Percentiles rank a stretch among this genome's conserved stretches.
phyloP scores from a whole-genome alignment of 2,113 vertebrate genomes.

The Sula dactylatra region DNA sequence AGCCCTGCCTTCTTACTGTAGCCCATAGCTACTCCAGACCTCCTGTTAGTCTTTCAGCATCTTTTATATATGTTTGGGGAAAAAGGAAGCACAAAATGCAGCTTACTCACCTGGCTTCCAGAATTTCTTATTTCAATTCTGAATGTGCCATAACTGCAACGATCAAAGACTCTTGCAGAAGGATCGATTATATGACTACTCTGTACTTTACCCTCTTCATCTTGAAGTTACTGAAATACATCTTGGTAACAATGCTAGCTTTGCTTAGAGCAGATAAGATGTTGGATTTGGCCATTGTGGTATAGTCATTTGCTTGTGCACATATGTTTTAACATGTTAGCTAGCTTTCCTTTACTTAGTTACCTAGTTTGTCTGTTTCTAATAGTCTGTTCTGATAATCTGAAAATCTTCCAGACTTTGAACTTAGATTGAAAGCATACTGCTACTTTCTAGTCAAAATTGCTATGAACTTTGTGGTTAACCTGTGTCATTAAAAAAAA shows the following conservation, averaged over 20 bases:
- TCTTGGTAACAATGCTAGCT: background rate
- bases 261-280: background rate
- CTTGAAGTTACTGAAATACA: background rate
- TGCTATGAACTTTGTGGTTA: background rate
- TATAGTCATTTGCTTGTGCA: background rate
- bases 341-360: background rate
- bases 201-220: background rate
- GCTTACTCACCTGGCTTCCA: background rate
- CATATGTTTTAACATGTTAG: background rate
- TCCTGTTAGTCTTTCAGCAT: background rate
- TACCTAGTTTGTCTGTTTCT: background rate
- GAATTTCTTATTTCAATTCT: background rate
- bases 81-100: background rate
- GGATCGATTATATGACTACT: background rate
- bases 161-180: background rate
- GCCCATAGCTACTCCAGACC: background rate
- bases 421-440: background rate
- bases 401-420: background rate
- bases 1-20: background rate
- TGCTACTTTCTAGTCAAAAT: background rate
- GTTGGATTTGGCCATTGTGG: background rate
- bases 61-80: background rate
- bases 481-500: background rate
- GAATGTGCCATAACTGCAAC: background rate
- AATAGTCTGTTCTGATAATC: background rate